Evolutionary conservation across 1,140 invertebrate genomes (phyloP), one percentile per base, ranked within the genome.

Genomic region (Ceratina australensis): DNA sequence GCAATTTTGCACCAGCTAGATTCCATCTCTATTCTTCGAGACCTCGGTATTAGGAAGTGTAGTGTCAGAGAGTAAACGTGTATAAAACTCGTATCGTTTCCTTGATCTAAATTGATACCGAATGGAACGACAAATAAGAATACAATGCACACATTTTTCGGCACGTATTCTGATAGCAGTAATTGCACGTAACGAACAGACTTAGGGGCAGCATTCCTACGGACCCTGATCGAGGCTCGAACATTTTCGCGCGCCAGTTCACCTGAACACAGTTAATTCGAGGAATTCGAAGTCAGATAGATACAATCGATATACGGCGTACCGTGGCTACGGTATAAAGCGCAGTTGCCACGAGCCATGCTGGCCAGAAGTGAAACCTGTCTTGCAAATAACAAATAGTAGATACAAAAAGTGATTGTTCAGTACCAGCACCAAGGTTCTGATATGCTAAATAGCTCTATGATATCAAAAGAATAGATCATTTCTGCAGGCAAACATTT

Each of bases 181-280:
- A 78, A 78, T 78, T 78, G 72, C 76, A 50, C 33, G n/a, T 42
- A 72, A 72, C 68, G 76, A 78, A 78, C 61, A 24, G 49, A 61
- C 16, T 24, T 67, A 75, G 33, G 33, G 5, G 52, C 78, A 79
- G 63, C 78, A 79, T 75, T 79, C 72, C 78, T 67, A 47, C 57
- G 72, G 57, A 15, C 57, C 59, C 64, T 79, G 64, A 79, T 79
- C 72, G 47, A 56, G 49, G 72, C 15, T 47, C 33, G 33, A 73
- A 15, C 64, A 15, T 79, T 79, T 79, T 67, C 56, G 78, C 75
- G 50, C 67, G 75, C 15, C 49, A 65, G 75, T 78, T 72, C 50
- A 78, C 60, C 50, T 24, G 69, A 72, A 50, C 68, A 65, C 69
- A 49, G 76, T 72, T 72, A 72, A 78, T 72, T 72, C 76, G n/a